Conservation (phyloP, 2,797 vertebrate genomes). For the Cichlasoma orientale region DNA sequence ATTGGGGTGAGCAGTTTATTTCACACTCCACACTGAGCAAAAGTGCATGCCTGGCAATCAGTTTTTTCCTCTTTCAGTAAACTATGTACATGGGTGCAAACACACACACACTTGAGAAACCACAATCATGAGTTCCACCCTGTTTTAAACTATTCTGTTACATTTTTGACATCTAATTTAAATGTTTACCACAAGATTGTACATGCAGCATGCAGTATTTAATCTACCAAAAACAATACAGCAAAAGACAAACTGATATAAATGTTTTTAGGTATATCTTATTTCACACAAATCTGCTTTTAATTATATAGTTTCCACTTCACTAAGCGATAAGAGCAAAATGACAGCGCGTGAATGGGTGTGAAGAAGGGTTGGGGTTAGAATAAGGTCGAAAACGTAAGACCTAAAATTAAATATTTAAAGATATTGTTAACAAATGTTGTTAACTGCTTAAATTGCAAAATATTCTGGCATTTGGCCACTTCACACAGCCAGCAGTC, state of each 20-base stretch:
- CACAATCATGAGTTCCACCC: constrained; percentile 63
- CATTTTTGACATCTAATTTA: constrained; percentile 18
- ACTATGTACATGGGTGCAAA: constrained; percentile 17
- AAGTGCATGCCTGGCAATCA: constrained; percentile 65
- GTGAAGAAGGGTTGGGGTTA: not conserved
- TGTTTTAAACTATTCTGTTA: constrained; percentile 41
- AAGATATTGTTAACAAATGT: not conserved
- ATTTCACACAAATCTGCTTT: not conserved
- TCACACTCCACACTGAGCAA: constrained; percentile 44
- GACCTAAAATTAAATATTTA: not conserved
- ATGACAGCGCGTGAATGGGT: not conserved
- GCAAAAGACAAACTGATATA: not conserved
- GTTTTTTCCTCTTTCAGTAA: constrained; percentile 76
- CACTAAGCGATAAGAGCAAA: not conserved
- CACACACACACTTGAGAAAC: constrained; percentile 36
- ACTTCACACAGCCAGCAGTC: constrained; percentile 15
- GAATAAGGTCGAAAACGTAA: not conserved
- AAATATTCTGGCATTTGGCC: not conserved
- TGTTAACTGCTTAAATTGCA: not conserved
- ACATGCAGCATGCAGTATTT: not conserved
- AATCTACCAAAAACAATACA: not conserved
- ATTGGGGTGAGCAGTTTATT: constrained; percentile 52
- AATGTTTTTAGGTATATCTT: not conserved
- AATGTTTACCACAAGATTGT: not conserved
- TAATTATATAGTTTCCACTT: not conserved